phyloP scores from a whole-genome alignment of 2,113 vertebrate genomes.

The Pycnonotus jocosus region DNA sequence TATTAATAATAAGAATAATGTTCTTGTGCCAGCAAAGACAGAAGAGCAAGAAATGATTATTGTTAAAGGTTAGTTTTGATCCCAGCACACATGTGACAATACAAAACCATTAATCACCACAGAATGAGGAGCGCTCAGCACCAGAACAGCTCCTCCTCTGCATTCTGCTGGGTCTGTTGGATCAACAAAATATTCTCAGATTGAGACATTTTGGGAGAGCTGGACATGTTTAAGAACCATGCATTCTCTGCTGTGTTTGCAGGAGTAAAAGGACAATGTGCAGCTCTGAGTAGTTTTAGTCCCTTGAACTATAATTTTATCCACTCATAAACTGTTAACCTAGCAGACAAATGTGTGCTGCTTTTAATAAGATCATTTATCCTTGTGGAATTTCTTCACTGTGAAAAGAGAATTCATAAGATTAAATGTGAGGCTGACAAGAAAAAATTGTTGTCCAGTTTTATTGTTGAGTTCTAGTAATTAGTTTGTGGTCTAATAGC shows the following conservation, averaged over 20 bases:
- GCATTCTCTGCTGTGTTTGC: not conserved
- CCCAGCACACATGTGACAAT: not conserved
- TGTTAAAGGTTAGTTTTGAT: not conserved
- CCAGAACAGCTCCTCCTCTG: not conserved
- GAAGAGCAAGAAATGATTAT: not conserved
- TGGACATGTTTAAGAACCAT: not conserved
- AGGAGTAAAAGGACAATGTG: not conserved
- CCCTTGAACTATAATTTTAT: not conserved
- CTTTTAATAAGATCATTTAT: not conserved
- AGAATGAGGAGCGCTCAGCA: not conserved
- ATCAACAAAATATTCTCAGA: not conserved
- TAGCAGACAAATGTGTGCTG: not conserved
- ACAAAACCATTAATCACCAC: not conserved
- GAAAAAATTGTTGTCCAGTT: not conserved
- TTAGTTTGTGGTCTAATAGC: not conserved
- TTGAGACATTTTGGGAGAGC: not conserved
- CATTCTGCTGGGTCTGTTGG: not conserved
- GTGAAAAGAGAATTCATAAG: not conserved
- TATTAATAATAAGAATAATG: not conserved
- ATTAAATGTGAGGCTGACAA: not conserved
- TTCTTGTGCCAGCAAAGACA: not conserved
- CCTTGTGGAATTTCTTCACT: not conserved
- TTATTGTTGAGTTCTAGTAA: not conserved
- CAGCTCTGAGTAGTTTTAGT: not conserved
- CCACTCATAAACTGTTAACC: not conserved